These are phyloP conservation scores for Porites evermanni DNA, from an alignment of 92 coral and sea anemone genomes.

Conservation along the genomic window DNA sequence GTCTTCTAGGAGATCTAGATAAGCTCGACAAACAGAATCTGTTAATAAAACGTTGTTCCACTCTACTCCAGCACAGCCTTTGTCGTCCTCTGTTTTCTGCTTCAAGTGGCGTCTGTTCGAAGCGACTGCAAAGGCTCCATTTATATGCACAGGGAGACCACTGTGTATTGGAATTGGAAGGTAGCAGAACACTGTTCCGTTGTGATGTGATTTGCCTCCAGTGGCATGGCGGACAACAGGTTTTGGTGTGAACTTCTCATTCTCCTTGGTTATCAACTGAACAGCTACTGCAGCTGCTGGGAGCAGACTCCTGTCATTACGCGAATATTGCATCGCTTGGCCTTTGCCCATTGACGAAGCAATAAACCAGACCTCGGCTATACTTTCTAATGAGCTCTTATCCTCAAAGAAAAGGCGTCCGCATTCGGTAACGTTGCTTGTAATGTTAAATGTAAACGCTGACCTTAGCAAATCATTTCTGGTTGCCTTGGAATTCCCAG, in stretches of 20 bases:
- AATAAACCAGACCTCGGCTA: slow-evolving; percentile 67
- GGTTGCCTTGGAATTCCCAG: not conserved
- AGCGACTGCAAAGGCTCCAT: slow-evolving; percentile 80
- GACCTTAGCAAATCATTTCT: slow-evolving; percentile 43
- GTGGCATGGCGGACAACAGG: slow-evolving; percentile 46
- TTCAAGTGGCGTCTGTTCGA: slow-evolving; percentile 76
- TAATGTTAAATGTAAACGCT: slow-evolving; percentile 42
- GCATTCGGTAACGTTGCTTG: slow-evolving; percentile 28
- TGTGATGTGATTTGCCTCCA: slow-evolving; percentile 32
- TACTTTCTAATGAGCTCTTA: not conserved
- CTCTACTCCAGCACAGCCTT: slow-evolving; percentile 45
- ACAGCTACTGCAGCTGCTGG: slow-evolving; percentile 92
- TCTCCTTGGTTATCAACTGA: not conserved
- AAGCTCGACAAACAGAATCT: slow-evolving; percentile 72
- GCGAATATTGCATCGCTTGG: slow-evolving; percentile 50
- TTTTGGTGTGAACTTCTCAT: slow-evolving; percentile 12
- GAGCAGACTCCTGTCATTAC: slow-evolving; percentile 54
- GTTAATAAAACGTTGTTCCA: slow-evolving; percentile 72
- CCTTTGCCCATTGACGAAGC: slow-evolving; percentile 80
- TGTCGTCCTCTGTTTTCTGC: slow-evolving; percentile 74
- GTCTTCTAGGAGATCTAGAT: slow-evolving; percentile 65
- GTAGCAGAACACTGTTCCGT: slow-evolving; percentile 83
- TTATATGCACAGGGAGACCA: slow-evolving; percentile 84
- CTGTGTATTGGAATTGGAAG: slow-evolving; percentile 86
- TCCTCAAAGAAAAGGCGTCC: slow-evolving; percentile 34